phyloP scores from a whole-genome alignment of 2,888 invertebrate genomes.

The Crematogaster levior region DNA sequence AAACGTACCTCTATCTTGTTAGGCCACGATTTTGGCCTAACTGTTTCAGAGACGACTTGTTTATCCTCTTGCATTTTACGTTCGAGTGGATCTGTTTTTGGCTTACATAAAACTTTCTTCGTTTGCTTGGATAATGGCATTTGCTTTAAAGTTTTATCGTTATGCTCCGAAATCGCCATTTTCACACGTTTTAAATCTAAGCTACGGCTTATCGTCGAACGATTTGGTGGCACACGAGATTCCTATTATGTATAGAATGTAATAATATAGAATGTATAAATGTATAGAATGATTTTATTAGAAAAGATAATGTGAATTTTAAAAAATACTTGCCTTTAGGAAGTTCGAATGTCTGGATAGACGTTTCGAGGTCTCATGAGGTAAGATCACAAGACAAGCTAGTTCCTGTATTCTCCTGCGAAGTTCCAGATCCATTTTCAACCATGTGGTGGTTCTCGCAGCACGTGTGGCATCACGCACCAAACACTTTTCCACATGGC shows the following conservation, averaged over 20 bases:
- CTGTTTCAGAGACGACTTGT: slow-evolving; percentile 67
- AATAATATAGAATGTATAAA: too few species aligned
- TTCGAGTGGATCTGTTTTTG: slow-evolving; percentile 83
- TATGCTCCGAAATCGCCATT: slow-evolving; percentile 84
- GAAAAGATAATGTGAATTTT: neutral
- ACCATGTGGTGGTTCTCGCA: slow-evolving; percentile 89
- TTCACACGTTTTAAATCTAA: slow-evolving; percentile 85
- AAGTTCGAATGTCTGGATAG: slow-evolving; percentile 82
- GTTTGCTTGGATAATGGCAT: slow-evolving; percentile 66
- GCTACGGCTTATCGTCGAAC: slow-evolving; percentile 79
- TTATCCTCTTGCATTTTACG: slow-evolving; percentile 82
- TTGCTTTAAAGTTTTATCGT: slow-evolving; percentile 80
- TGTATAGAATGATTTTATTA: neutral
- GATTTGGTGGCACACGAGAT: slow-evolving; percentile 77
- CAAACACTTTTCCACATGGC: slow-evolving; percentile 90
- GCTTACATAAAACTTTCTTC: slow-evolving; percentile 78
- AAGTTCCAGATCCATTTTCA: slow-evolving; percentile 88
- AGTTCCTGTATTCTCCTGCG: slow-evolving; percentile 89
- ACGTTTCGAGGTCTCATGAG: slow-evolving; percentile 84
- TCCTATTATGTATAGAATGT: slow-evolving; percentile 70
- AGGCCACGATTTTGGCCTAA: slow-evolving; percentile 84
- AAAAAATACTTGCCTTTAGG: slow-evolving; percentile 76
- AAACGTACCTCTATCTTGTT: slow-evolving; percentile 82
- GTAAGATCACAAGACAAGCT: slow-evolving; percentile 87
- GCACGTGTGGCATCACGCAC: slow-evolving; percentile 90